A percentile compares a stretch with the other conserved stretches of the same genome.
phyloP scores from a whole-genome alignment of 2,113 vertebrate species.

The Toxotes jaculatrix region DNA sequence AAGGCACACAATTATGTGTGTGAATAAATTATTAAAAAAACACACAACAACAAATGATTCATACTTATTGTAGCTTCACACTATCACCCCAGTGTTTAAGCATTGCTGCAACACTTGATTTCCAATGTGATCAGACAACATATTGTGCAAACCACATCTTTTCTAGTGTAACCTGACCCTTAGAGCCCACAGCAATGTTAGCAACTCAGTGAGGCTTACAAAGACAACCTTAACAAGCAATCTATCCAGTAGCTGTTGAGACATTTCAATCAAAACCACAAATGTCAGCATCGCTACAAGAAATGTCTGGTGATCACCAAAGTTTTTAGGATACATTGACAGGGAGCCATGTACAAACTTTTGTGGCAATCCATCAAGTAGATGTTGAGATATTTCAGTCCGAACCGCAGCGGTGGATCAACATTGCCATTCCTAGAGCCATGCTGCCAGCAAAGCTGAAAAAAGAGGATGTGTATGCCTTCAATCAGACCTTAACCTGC shows the following conservation, averaged over 20 bases:
- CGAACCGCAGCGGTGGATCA: neutral
- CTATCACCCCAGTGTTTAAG: no score
- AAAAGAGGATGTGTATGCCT: neutral
- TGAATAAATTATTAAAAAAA: no score
- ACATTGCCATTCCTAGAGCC: neutral
- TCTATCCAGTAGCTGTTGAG: neutral
- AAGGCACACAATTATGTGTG: no score
- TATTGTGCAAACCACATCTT: neutral
- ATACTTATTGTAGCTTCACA: no score
- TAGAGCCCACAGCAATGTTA: neutral
- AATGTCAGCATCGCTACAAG: neutral
- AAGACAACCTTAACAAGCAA: neutral
- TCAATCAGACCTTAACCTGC: constrained; percentile 16
- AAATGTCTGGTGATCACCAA: neutral
- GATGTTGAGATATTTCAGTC: neutral
- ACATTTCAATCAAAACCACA: neutral
- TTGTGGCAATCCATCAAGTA: neutral
- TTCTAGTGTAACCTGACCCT: neutral
- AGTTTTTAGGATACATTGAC: neutral
- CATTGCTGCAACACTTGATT: neutral
- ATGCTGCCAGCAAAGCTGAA: neutral
- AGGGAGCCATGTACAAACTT: neutral
- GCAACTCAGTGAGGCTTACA: neutral
- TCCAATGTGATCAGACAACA: neutral
- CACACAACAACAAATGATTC: no score